Conservation (phyloP, 2,888 invertebrate genomes). For the Lasioglossum lativentre region DNA sequence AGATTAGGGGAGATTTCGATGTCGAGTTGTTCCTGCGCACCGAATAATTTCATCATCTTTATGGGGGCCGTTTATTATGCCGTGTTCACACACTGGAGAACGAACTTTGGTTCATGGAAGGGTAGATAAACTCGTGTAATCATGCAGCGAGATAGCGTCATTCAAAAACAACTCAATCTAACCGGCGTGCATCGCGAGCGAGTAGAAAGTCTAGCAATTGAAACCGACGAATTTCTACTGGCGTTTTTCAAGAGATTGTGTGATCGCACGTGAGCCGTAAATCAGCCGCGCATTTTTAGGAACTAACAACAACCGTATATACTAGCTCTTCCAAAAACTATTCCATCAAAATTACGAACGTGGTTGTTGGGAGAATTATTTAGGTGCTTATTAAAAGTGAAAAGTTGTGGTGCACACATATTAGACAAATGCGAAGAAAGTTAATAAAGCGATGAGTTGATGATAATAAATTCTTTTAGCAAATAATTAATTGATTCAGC, state of each 20-base stretch:
- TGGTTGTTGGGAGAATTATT: neutral
- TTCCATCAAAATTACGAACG: neutral
- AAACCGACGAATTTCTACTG: constrained; percentile 1
- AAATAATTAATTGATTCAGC: neutral
- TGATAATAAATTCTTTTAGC: neutral
- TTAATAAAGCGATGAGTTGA: neutral
- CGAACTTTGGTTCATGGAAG: constrained; percentile 27
- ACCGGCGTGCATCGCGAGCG: neutral
- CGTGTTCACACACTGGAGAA: constrained; percentile 44
- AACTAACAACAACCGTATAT: neutral
- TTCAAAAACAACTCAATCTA: constrained; percentile 35
- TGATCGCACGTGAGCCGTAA: neutral
- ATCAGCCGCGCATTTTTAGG: neutral
- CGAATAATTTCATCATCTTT: constrained; percentile 27
- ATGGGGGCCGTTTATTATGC: constrained; percentile 23
- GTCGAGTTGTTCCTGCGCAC: neutral
- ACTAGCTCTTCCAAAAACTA: neutral
- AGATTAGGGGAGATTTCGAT: neutral
- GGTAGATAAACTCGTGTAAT: constrained; percentile 61
- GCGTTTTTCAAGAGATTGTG: neutral
- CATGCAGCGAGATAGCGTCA: constrained; percentile 41
- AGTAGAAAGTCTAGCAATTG: neutral
- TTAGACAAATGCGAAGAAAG: neutral
- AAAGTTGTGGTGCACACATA: neutral
- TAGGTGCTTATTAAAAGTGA: neutral